These are phyloP conservation scores for Ramphastos sulfuratus DNA, from an alignment of 2,113 vertebrate species.

Conservation along the genomic window DNA sequence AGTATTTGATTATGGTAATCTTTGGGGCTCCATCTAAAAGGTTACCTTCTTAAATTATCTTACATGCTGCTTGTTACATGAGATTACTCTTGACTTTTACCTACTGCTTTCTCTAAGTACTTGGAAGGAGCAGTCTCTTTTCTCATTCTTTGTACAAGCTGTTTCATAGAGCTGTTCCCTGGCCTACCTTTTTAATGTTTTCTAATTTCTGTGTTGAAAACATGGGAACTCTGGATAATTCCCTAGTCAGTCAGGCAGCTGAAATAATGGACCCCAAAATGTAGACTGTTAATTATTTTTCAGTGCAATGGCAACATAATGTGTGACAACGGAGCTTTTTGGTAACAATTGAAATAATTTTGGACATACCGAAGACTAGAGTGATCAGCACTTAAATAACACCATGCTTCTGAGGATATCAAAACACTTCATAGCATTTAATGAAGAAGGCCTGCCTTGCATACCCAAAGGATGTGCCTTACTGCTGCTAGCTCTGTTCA, in stretches of 20 bases:
- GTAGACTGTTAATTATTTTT: constrained; percentile 75
- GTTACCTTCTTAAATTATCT: not conserved
- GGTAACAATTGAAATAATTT: constrained; percentile 63
- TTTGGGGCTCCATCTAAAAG: not conserved
- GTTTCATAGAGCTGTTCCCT: constrained; percentile 71
- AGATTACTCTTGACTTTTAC: constrained; percentile 34
- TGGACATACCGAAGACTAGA: constrained; percentile 47
- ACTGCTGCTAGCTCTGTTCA: not conserved
- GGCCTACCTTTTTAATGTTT: constrained; percentile 72
- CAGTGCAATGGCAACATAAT: constrained; percentile 57
- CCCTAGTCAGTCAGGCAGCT: constrained; percentile 69
- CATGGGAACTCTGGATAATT: constrained; percentile 76
- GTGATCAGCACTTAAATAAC: constrained; percentile 67
- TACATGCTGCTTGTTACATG: not conserved
- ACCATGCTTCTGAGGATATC: constrained; percentile 31
- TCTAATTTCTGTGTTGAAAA: constrained; percentile 72
- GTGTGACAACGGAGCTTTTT: constrained; percentile 62
- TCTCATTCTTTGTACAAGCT: constrained; percentile 58
- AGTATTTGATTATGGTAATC: not conserved
- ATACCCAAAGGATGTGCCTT: constrained; percentile 1
- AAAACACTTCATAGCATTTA: constrained; percentile 47
- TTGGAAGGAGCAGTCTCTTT: constrained; percentile 50
- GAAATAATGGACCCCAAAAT: constrained; percentile 70
- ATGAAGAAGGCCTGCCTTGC: constrained; percentile 56
- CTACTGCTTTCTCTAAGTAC: constrained; percentile 19